Percentiles rank a stretch among this genome's conserved stretches.
Evolutionary conservation across 2,888 invertebrate species (phyloP).

Genomic region (Melieria picta): DNA sequence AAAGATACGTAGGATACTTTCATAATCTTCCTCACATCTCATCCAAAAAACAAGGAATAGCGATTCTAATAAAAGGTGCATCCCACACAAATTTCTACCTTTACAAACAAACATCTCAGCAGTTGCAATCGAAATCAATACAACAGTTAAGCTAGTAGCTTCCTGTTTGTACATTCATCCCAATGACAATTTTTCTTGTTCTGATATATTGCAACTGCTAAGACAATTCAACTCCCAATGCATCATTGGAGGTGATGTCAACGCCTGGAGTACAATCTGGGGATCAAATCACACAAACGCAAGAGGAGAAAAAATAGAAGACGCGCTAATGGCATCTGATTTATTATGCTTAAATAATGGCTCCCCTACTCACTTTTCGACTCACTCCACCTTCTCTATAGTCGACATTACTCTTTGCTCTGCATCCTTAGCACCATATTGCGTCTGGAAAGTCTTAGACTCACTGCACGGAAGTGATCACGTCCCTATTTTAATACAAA

Average conservation of each 20-base stretch:
- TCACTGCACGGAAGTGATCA: conserved; percentile 8
- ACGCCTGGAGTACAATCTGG: no score
- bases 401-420: not conserved
- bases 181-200: not conserved
- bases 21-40: not conserved
- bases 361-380: not conserved
- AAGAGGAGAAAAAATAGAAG: no score
- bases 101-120: not conserved
- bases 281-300: no score
- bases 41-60: not conserved
- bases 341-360: not conserved
- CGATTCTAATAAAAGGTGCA: no score
- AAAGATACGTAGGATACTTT: not conserved
- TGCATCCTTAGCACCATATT: not conserved
- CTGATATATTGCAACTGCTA: no score
- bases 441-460: not conserved
- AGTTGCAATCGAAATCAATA: not conserved
- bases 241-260: no score
- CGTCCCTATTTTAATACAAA: conserved; percentile 3
- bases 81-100: no score
- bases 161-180: not conserved
- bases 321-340: no score
- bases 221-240: no score
- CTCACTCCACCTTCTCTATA: not conserved
- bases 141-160: not conserved